Percentiles rank a stretch among this genome's conserved stretches.
phyloP scores from a whole-genome alignment of 1,140 invertebrate genomes.

The Lamellibrachia luymesi region DNA sequence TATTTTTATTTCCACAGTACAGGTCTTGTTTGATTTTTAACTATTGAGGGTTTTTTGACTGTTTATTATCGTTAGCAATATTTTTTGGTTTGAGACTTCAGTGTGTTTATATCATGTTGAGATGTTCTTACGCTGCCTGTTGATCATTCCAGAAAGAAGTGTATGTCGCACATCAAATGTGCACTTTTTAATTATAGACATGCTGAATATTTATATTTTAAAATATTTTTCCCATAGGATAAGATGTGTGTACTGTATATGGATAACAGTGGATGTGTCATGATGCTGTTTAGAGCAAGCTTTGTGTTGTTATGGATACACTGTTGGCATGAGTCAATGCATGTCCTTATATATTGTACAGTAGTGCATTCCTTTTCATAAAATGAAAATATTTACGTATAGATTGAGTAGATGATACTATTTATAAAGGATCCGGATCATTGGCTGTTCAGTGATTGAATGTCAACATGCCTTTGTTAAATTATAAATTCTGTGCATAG shows the following conservation, averaged over 20 bases:
- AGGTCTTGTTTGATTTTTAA: not conserved
- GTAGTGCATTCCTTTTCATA: not conserved
- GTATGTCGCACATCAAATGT: not conserved
- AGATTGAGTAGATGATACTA: not conserved
- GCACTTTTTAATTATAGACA: not conserved
- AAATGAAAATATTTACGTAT: not conserved
- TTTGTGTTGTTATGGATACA: not conserved
- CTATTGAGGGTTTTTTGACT: not conserved
- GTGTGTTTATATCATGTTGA: not conserved
- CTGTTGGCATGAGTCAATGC: not conserved
- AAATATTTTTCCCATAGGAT: not conserved
- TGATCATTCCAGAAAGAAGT: not conserved
- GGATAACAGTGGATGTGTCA: not conserved
- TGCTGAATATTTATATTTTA: not conserved
- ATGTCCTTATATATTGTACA: not conserved
- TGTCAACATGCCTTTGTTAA: not conserved
- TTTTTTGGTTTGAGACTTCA: not conserved
- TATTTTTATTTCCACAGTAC: not conserved
- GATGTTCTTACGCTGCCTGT: not conserved
- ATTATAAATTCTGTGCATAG: not conserved
- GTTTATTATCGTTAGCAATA: not conserved
- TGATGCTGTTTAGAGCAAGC: not conserved
- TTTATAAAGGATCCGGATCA: not conserved
- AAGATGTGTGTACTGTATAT: not conserved
- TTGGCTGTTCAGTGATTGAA: not conserved